These are phyloP conservation scores for Pteronotus mesoamericanus DNA, from an alignment of 2,797 vertebrate species.

Conservation along the genomic window DNA sequence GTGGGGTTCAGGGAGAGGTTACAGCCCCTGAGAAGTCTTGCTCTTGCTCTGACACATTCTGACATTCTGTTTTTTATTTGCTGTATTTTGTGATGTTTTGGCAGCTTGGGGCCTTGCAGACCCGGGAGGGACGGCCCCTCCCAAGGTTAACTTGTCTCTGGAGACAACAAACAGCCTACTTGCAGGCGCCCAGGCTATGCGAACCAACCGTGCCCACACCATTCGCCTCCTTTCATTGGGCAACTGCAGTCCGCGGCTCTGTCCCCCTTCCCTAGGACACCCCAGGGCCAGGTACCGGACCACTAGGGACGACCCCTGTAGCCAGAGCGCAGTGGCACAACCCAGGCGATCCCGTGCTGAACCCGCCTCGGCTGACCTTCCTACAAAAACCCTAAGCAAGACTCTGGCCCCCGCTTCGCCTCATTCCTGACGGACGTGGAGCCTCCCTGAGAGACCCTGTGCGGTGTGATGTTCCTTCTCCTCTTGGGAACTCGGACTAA, in stretches of 20 bases:
- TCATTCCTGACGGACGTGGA: fast-evolving
- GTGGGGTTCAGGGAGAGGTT: neutral
- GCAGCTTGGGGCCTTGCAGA: neutral
- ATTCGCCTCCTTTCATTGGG: neutral
- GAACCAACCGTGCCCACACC: neutral
- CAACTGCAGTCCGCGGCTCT: neutral
- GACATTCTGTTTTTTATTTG: neutral
- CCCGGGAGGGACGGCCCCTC: neutral
- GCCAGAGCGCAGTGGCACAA: neutral
- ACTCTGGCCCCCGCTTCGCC: neutral
- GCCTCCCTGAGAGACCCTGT: neutral
- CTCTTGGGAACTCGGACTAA: neutral
- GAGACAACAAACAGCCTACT: neutral
- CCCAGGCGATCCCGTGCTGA: neutral
- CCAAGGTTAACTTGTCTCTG: neutral
- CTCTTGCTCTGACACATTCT: neutral
- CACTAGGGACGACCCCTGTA: neutral
- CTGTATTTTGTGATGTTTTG: neutral
- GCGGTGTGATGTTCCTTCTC: fast-evolving
- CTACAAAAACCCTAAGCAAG: neutral
- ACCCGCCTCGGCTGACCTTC: neutral
- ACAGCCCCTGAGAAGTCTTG: neutral
- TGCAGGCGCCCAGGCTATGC: neutral
- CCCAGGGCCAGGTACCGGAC: too few relatives aligned
- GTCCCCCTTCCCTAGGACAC: neutral